Evolutionary conservation across 2,797 vertebrate genomes (phyloP).

Genomic region (Melanotaenia maccullochi): DNA sequence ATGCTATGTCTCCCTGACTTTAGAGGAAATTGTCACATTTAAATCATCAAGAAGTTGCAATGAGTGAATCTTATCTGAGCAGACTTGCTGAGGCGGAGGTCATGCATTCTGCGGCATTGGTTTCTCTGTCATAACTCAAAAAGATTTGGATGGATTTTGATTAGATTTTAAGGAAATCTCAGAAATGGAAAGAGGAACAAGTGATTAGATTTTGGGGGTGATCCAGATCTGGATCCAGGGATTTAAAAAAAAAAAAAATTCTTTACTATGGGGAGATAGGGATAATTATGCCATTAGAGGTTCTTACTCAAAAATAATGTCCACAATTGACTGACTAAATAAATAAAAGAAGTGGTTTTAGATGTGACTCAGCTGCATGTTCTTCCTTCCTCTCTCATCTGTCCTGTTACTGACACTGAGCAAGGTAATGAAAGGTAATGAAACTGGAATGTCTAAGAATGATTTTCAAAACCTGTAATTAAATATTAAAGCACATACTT

Average conservation of each 20-base stretch:
- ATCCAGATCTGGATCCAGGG: too few species aligned
- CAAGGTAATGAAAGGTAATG: conserved; percentile 41
- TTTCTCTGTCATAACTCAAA: too few species aligned
- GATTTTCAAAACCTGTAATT: conserved; percentile 56
- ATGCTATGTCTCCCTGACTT: conserved; percentile 2
- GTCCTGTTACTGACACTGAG: conserved; percentile 35
- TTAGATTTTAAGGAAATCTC: too few species aligned
- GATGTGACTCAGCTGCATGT: conserved; percentile 14
- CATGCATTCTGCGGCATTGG: too few species aligned
- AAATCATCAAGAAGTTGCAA: not conserved
- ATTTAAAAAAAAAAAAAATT: too few species aligned
- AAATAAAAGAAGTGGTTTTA: conserved; percentile 12
- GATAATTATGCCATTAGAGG: too few species aligned
- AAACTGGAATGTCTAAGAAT: conserved; percentile 59
- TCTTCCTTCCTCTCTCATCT: conserved; percentile 34
- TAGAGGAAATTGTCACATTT: conserved; percentile 5
- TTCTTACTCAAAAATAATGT: too few species aligned
- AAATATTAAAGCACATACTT: conserved; percentile 64
- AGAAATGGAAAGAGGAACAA: too few species aligned
- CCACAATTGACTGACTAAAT: too few species aligned
- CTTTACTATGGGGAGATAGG: too few species aligned
- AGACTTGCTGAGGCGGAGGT: not conserved
- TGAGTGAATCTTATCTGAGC: not conserved
- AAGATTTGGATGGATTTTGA: too few species aligned
- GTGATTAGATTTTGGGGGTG: too few species aligned